Conservation (phyloP, 2,113 vertebrate species). For the Psophia crepitans region DNA sequence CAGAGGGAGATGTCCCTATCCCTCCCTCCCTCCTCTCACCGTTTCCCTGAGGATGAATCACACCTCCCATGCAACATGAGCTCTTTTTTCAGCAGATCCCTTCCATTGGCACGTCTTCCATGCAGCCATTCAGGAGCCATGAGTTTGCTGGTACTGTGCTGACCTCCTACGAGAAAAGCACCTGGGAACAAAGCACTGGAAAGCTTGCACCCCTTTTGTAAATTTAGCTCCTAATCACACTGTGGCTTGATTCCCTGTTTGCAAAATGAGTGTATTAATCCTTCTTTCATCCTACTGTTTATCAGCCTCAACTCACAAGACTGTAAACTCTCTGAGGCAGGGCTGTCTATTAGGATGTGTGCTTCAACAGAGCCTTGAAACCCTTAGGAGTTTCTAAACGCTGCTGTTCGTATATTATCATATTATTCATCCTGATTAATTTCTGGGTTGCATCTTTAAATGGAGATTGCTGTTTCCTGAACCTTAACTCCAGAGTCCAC, state of each 20-base stretch:
- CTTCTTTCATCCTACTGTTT: constrained; percentile 26
- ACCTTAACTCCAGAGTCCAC: not conserved
- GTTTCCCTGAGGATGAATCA: not conserved
- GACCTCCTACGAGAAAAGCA: not conserved
- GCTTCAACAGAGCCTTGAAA: constrained; percentile 7
- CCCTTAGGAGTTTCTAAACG: not conserved
- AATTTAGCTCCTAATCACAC: not conserved
- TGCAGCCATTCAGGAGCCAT: not conserved
- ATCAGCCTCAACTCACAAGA: not conserved
- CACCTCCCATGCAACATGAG: not conserved
- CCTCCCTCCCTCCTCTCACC: not conserved
- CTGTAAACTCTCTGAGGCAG: not conserved
- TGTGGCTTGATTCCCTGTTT: not conserved
- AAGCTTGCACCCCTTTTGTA: not conserved
- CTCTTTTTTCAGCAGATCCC: not conserved
- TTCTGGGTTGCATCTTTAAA: constrained; percentile 14
- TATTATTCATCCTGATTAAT: constrained; percentile 39
- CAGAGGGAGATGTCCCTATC: not conserved
- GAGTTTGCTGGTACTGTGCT: not conserved
- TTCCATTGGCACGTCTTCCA: not conserved
- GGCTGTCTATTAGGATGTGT: not conserved
- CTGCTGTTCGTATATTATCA: not conserved
- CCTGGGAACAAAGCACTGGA: not conserved
- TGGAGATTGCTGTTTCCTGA: constrained; percentile 2
- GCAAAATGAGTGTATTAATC: constrained; percentile 37